A percentile compares a stretch with the other conserved stretches of the same genome.
Evolutionary conservation across 2,113 vertebrate genomes (phyloP).

Genomic region (Camarhynchus parvulus): DNA sequence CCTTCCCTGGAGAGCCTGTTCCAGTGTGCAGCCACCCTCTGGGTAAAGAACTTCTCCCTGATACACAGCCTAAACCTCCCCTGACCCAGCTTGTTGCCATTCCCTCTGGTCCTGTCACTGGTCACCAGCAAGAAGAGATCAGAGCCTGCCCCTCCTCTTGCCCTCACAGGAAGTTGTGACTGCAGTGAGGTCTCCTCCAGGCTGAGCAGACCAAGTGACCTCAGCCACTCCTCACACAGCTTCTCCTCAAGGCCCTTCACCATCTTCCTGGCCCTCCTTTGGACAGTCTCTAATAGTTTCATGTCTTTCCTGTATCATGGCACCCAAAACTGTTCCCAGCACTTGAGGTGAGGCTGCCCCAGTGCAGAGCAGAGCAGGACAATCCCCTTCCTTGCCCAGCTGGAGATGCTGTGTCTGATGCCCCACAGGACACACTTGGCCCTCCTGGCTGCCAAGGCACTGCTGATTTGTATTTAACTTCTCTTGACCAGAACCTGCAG

Average conservation of each 20-base stretch:
- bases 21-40: background rate
- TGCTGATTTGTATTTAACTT: background rate
- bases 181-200: background rate
- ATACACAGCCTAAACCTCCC: background rate
- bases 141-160: background rate
- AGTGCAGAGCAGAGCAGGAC: background rate
- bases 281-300: background rate
- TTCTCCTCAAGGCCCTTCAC: background rate
- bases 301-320: background rate
- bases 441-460: background rate
- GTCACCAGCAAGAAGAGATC: background rate
- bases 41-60: background rate
- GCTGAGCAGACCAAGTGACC: background rate
- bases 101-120: background rate
- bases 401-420: background rate
- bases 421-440: background rate
- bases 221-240: accelerated
- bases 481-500: background rate
- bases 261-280: background rate
- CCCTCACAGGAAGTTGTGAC: background rate
- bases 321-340: background rate
- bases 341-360: accelerated
- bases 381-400: background rate
- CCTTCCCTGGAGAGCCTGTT: background rate
- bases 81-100: background rate